These are phyloP conservation scores for Tangachromis dhanisi DNA, from an alignment of 2,113 vertebrate genomes.

Conservation along the genomic window DNA sequence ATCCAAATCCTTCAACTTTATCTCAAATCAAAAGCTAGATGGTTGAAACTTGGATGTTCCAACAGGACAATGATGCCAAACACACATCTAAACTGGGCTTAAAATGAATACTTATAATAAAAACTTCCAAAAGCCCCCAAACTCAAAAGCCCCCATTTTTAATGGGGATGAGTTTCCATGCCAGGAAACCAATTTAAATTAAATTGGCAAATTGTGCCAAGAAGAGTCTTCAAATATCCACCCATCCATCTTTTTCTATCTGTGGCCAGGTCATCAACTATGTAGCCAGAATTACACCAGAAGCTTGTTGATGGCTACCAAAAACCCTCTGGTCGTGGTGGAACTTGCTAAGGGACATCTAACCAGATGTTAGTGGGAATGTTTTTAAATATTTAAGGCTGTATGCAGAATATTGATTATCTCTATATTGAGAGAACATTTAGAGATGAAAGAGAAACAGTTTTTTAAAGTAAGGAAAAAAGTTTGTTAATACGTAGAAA, in stretches of 20 bases:
- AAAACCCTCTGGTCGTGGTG: background rate
- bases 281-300: background rate
- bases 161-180: background rate
- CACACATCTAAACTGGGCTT: background rate
- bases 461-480: background rate
- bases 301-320: background rate
- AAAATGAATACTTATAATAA: background rate
- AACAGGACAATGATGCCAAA: background rate
- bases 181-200: background rate
- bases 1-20: background rate
- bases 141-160: background rate
- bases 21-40: background rate
- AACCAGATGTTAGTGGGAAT: background rate
- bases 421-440: background rate
- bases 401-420: background rate
- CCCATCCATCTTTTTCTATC: background rate
- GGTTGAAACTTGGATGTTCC: fast-evolving
- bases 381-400: background rate
- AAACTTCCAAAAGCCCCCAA: background rate
- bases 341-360: background rate
- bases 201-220: background rate
- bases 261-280: background rate
- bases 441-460: background rate
- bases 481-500: fast-evolving
- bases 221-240: background rate